Conservation (phyloP, 1,140 invertebrate species). For the Oppia nitens region DNA sequence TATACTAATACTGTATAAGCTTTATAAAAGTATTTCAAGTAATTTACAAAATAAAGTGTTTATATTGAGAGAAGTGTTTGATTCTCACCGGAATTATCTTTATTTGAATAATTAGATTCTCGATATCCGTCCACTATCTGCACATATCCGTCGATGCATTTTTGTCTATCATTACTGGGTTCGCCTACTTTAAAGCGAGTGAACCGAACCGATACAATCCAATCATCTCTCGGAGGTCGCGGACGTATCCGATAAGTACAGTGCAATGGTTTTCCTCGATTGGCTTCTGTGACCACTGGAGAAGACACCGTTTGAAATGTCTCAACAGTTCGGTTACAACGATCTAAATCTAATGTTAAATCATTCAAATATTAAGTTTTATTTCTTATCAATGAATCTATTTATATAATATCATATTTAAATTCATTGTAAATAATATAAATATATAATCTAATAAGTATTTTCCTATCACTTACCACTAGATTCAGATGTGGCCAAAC, state of each 20-base stretch:
- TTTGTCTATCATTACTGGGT: conserved; percentile 15
- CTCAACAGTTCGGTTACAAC: conserved; percentile 80
- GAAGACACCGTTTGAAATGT: conserved; percentile 75
- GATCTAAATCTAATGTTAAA: conserved; percentile 32
- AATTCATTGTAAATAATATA: too few species aligned
- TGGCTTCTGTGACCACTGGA: conserved; percentile 60
- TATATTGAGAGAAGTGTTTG: not conserved
- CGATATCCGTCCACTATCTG: conserved; percentile 23
- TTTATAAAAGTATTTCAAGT: too few species aligned
- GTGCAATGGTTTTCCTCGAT: conserved; percentile 59
- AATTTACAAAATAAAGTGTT: too few species aligned
- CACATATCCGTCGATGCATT: conserved; percentile 21
- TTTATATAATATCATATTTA: too few species aligned
- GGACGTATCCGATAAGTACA: conserved; percentile 74
- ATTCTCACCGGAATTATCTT: conserved; percentile 12
- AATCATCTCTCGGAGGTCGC: conserved; percentile 55
- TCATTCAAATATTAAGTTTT: not conserved
- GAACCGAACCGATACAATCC: conserved; percentile 59
- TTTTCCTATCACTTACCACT: not conserved
- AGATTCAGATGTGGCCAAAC: not conserved
- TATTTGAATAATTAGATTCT: conserved; percentile 18
- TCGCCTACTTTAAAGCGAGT: conserved; percentile 19
- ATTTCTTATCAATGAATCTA: too few species aligned
- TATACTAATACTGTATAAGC: too few species aligned
- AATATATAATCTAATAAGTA: too few species aligned